Percentiles rank a stretch among this genome's conserved stretches.
These are phyloP conservation scores for Dicyrtomina minuta DNA, from an alignment of 2,888 invertebrate species.

Conservation along the genomic window DNA sequence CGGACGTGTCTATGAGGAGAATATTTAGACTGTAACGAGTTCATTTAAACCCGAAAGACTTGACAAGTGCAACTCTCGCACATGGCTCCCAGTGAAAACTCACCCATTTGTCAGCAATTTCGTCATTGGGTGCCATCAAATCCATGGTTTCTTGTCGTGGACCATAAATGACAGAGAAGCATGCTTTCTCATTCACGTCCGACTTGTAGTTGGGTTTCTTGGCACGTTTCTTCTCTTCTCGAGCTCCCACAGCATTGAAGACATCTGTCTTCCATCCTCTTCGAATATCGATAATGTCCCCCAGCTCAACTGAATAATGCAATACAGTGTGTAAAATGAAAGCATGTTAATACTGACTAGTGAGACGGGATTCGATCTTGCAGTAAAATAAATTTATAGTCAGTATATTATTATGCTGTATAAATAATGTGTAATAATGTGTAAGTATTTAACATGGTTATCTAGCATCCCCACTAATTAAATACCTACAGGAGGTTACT, in stretches of 20 bases:
- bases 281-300: constrained; percentile 57
- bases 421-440: background rate
- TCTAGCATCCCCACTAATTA: no score
- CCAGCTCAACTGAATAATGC: constrained; percentile 55
- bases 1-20: no score
- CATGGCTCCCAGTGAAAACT: background rate
- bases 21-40: no score
- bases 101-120: constrained; percentile 55
- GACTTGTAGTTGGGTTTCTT: constrained; percentile 48
- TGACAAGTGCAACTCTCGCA: no score
- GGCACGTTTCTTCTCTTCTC: constrained; percentile 51
- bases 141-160: constrained; percentile 55
- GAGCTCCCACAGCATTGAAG: constrained; percentile 57
- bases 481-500: no score
- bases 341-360: no score
- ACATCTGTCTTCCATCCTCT: constrained; percentile 58
- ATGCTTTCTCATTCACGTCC: constrained; percentile 54
- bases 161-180: constrained; percentile 57
- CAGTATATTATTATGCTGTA: no score
- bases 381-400: no score
- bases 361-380: background rate
- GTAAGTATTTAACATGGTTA: background rate
- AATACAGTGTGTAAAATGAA: constrained; percentile 33
- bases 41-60: no score
- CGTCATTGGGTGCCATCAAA: constrained; percentile 55